Percentiles rank a stretch among this genome's conserved stretches.
Evolutionary conservation across 2,888 invertebrate genomes (phyloP).

Genomic region (Margaritifera margaritifera): DNA sequence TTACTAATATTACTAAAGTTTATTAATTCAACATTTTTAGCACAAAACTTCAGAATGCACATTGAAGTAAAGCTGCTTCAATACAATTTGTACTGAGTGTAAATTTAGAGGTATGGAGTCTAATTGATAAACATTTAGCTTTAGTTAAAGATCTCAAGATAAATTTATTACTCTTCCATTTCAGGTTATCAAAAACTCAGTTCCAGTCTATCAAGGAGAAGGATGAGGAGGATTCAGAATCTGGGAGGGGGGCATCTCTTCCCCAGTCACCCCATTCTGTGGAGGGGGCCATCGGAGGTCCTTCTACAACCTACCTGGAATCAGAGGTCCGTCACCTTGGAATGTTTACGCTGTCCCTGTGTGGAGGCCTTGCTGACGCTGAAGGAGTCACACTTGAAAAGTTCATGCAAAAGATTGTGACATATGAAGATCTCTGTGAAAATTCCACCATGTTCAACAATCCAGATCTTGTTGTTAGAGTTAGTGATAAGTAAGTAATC

Average conservation of each 20-base stretch:
- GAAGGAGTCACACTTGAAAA: slow-evolving; percentile 78
- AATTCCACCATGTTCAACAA: slow-evolving; percentile 83
- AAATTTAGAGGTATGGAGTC: too few species aligned
- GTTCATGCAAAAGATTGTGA: slow-evolving; percentile 79
- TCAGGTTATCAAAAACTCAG: slow-evolving; percentile 36
- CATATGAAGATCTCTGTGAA: slow-evolving; percentile 78
- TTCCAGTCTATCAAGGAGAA: slow-evolving; percentile 47
- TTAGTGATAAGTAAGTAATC: slow-evolving; percentile 81
- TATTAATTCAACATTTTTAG: too few species aligned
- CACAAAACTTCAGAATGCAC: too few species aligned
- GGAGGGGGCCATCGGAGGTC: slow-evolving; percentile 79
- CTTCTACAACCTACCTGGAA: slow-evolving; percentile 48
- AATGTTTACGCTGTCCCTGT: slow-evolving; percentile 84
- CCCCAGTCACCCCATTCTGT: slow-evolving; percentile 91
- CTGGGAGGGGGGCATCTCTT: slow-evolving; percentile 95
- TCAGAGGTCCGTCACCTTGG: slow-evolving; percentile 55
- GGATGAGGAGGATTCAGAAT: slow-evolving; percentile 93
- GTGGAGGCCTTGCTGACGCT: slow-evolving; percentile 78
- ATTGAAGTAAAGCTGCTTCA: too few species aligned
- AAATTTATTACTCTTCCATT: slow-evolving; percentile 5
- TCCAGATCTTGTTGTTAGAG: slow-evolving; percentile 88
- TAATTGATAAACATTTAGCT: too few species aligned
- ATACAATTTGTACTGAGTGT: too few species aligned
- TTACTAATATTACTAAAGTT: too few species aligned
- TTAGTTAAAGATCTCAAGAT: too few species aligned